Conservation (phyloP, 1,140 invertebrate genomes). For the Mycetomoellerius zeteki region DNA sequence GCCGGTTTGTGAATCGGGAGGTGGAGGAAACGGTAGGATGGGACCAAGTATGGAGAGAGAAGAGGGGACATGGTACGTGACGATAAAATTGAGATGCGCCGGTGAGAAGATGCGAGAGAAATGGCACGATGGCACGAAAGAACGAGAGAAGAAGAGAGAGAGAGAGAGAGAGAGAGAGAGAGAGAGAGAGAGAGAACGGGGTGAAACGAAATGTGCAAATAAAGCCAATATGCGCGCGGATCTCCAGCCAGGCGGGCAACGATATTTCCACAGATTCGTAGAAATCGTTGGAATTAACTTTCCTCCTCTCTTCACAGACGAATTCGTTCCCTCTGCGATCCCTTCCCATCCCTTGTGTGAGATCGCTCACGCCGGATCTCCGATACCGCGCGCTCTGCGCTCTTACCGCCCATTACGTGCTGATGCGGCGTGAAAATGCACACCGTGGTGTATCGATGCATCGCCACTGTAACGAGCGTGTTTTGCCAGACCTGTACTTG, state of each 20-base stretch:
- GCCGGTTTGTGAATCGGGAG: slow-evolving; percentile 38
- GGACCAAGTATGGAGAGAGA: background rate
- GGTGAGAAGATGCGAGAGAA: slow-evolving; percentile 25
- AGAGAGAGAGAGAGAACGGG: slow-evolving; percentile 60
- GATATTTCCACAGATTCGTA: slow-evolving; percentile 78
- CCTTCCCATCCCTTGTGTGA: background rate
- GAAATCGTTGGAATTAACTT: slow-evolving; percentile 81
- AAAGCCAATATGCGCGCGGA: slow-evolving; percentile 84
- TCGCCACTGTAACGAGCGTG: slow-evolving; percentile 39
- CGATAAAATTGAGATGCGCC: slow-evolving; percentile 78
- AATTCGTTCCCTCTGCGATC: background rate
- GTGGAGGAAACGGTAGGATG: background rate
- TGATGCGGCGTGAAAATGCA: slow-evolving; percentile 58
- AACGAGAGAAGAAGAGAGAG: background rate
- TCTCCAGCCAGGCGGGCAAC: slow-evolving; percentile 80
- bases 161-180: background rate
- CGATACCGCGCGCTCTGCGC: background rate
- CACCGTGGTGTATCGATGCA: slow-evolving; percentile 46
- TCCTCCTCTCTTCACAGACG: slow-evolving; percentile 55
- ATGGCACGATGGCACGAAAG: background rate
- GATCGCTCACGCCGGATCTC: slow-evolving; percentile 43
- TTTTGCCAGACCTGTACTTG: slow-evolving; percentile 24
- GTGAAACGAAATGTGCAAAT: slow-evolving; percentile 85
- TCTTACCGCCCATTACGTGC: slow-evolving; percentile 36
- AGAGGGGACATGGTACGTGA: slow-evolving; percentile 37